These are phyloP conservation scores for Calameuta pallipes DNA, from an alignment of 2,888 invertebrate genomes.

Conservation along the genomic window DNA sequence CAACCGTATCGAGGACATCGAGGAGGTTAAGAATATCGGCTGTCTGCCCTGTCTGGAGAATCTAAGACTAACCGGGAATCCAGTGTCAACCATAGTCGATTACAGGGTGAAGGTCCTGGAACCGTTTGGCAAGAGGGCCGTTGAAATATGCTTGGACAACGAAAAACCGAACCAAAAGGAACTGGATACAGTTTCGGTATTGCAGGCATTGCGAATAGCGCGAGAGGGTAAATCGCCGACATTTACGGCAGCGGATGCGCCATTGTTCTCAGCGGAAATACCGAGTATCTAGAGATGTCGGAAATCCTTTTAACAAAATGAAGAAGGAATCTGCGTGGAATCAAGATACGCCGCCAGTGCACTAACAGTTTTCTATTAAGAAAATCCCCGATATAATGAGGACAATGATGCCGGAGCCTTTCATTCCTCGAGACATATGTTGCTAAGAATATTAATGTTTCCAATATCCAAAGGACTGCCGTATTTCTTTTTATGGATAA, in stretches of 20 bases:
- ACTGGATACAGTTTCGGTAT: slow-evolving; percentile 89
- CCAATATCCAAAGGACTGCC: not conserved
- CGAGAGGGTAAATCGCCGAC: slow-evolving; percentile 76
- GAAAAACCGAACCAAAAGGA: slow-evolving; percentile 89
- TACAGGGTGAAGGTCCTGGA: slow-evolving; percentile 92
- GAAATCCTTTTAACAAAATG: not conserved
- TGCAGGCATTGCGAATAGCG: slow-evolving; percentile 87
- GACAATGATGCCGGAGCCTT: not conserved
- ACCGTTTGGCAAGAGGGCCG: slow-evolving; percentile 84
- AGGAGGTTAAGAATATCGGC: slow-evolving; percentile 84
- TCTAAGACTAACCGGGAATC: slow-evolving; percentile 89
- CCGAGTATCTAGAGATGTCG: slow-evolving; percentile 45
- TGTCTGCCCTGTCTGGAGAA: slow-evolving; percentile 88
- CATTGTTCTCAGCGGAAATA: slow-evolving; percentile 60
- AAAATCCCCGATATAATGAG: not conserved
- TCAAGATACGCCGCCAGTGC: not conserved
- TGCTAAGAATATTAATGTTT: not conserved
- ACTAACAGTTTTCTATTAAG: not conserved
- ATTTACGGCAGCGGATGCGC: slow-evolving; percentile 69
- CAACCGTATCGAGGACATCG: slow-evolving; percentile 83
- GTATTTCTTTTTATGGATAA: not conserved
- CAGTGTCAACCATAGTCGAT: slow-evolving; percentile 86
- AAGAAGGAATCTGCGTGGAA: not conserved
- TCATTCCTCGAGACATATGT: not conserved
- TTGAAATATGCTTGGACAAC: slow-evolving; percentile 88